Conservation (phyloP, 2,888 invertebrate species). For the Neelides folsomi region DNA sequence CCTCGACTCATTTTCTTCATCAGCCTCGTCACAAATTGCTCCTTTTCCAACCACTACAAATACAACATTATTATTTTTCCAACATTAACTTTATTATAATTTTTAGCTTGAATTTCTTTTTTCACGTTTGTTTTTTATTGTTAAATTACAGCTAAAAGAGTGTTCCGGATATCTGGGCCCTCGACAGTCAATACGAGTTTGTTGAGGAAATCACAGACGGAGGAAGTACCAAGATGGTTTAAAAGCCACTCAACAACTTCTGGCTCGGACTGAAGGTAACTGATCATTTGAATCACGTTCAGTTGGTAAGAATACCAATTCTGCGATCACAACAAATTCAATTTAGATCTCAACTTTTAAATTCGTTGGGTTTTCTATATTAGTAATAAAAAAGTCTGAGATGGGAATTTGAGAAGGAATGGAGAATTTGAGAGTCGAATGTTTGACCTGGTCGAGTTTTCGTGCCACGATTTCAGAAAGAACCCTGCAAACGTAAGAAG, state of each 20-base stretch:
- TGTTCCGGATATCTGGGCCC: slow-evolving; percentile 55
- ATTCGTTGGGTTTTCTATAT: no score
- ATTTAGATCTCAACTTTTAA: no score
- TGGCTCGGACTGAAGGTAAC: slow-evolving; percentile 70
- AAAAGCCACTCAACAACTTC: slow-evolving; percentile 76
- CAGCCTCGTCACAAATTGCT: slow-evolving; percentile 70
- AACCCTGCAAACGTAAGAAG: slow-evolving; percentile 92
- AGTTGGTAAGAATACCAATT: slow-evolving; percentile 87
- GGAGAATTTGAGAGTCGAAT: no score
- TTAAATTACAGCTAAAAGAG: slow-evolving; percentile 57
- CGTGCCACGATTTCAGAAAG: slow-evolving; percentile 77
- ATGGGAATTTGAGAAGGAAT: no score
- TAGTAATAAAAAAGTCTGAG: no score
- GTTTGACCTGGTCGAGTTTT: slow-evolving; percentile 65
- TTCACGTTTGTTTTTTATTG: no score
- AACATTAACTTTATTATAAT: no score
- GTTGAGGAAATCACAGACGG: slow-evolving; percentile 81
- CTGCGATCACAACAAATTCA: slow-evolving; percentile 38
- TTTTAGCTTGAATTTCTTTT: no score
- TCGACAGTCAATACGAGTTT: slow-evolving; percentile 73
- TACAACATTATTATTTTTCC: not conserved
- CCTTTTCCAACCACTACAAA: slow-evolving; percentile 75
- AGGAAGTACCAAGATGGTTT: slow-evolving; percentile 82
- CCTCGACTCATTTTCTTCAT: slow-evolving; percentile 51
- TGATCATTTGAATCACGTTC: slow-evolving; percentile 78